These are phyloP conservation scores for Clarias laeviceps DNA, from an alignment of 2,797 vertebrate species.

Conservation along the genomic window DNA sequence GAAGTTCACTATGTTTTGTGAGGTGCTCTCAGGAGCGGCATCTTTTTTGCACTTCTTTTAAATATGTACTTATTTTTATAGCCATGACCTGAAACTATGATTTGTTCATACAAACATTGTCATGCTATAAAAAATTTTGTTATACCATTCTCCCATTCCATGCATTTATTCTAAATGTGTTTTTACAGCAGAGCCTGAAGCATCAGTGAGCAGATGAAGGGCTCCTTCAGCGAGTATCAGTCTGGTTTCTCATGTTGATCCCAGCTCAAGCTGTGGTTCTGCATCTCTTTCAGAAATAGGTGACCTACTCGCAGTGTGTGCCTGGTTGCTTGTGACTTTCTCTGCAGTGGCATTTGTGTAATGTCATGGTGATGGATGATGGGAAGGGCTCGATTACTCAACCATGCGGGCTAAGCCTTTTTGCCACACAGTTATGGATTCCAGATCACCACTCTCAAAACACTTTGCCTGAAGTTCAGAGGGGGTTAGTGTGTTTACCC, in stretches of 20 bases:
- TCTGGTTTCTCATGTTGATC: constrained; percentile 19
- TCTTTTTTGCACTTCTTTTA: neutral
- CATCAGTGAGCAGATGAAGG: constrained; percentile 4
- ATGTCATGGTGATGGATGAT: constrained; percentile 74
- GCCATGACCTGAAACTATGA: neutral
- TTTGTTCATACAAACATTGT: neutral
- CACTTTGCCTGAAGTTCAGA: neutral
- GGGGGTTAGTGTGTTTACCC: neutral
- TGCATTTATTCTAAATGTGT: neutral
- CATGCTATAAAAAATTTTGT: neutral
- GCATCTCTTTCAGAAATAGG: constrained; percentile 1
- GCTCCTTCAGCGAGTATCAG: constrained; percentile 20
- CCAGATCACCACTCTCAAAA: constrained; percentile 29
- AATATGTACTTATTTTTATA: neutral
- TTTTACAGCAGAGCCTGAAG: neutral
- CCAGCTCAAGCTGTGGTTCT: neutral
- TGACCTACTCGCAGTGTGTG: constrained; percentile 25
- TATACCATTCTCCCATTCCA: neutral
- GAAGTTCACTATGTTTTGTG: neutral
- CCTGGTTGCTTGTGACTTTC: constrained; percentile 61
- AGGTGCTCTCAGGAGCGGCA: neutral
- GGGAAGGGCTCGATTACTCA: constrained; percentile 62
- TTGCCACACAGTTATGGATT: constrained; percentile 49
- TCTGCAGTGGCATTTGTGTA: constrained; percentile 64
- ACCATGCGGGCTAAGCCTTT: constrained; percentile 60